Evolutionary conservation across 2,888 invertebrate species (phyloP).

Genomic region (Diloba caeruleocephala): DNA sequence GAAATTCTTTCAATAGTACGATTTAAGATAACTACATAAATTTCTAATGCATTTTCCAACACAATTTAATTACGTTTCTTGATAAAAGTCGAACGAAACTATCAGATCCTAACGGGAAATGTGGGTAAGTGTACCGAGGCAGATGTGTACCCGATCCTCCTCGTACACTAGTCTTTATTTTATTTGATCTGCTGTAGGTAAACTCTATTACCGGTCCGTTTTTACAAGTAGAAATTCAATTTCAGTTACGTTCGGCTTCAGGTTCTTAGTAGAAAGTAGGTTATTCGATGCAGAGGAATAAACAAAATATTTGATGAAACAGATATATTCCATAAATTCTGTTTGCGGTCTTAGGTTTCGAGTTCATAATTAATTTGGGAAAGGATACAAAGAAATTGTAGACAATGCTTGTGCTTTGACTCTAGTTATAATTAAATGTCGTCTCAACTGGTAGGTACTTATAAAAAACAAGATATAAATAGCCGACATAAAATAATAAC

Average conservation of each 20-base stretch:
- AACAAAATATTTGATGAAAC: conserved; percentile 57
- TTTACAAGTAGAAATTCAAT: conserved; percentile 86
- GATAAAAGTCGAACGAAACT: conserved; percentile 46
- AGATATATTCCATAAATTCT: conserved; percentile 25
- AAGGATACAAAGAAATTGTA: conserved; percentile 1
- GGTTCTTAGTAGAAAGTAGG: conserved; percentile 78
- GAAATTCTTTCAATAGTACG: no score
- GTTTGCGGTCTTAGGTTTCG: conserved; percentile 10
- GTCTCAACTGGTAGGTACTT: no score
- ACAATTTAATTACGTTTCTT: conserved; percentile 32
- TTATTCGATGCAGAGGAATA: conserved; percentile 74
- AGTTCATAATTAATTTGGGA: conserved; percentile 21
- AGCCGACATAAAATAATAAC: conserved; percentile 12
- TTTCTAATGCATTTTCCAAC: conserved; percentile 35
- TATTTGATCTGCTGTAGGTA: conserved; percentile 83
- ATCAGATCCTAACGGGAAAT: conserved; percentile 36
- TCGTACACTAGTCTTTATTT: conserved; percentile 75
- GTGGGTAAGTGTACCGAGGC: conserved; percentile 38
- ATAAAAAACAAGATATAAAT: background rate
- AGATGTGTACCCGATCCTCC: conserved; percentile 66
- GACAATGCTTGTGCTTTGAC: no score
- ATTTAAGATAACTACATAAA: conserved; percentile 16
- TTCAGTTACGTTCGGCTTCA: conserved; percentile 73
- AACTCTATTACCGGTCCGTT: conserved; percentile 85
- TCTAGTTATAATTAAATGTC: no score